Percentiles rank a stretch among this genome's conserved stretches.
Conservation (phyloP, 2,888 invertebrate species). For the Tubulanus polymorphus region DNA sequence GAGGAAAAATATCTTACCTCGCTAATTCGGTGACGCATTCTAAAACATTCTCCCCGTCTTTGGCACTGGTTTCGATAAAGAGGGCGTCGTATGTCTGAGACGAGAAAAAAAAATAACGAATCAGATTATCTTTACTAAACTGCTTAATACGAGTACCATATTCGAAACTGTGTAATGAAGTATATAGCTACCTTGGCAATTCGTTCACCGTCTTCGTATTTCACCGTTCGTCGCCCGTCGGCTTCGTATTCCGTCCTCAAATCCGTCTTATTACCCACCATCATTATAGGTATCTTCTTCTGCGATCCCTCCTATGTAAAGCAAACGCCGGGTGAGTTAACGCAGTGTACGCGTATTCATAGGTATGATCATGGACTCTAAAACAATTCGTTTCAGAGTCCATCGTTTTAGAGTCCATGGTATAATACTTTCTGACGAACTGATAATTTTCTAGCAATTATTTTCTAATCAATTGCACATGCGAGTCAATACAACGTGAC, state of each 20-base stretch:
- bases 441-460: too few relatives aligned
- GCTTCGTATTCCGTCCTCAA: constrained; percentile 53
- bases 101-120: constrained; percentile 6
- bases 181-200: constrained; percentile 54
- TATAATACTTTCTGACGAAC: too few relatives aligned
- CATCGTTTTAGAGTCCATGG: too few relatives aligned
- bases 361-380: too few relatives aligned
- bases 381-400: too few relatives aligned
- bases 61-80: constrained; percentile 53
- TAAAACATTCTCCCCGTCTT: constrained; percentile 44
- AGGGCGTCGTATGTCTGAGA: constrained; percentile 45
- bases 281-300: constrained; percentile 59
- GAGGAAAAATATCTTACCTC: constrained; percentile 33
- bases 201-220: constrained; percentile 53
- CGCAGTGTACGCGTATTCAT: too few relatives aligned
- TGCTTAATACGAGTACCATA: neutral
- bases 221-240: constrained; percentile 39
- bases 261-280: constrained; percentile 62
- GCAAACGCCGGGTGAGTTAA: too few relatives aligned
- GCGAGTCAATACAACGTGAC: too few relatives aligned
- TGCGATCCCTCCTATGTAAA: constrained; percentile 59
- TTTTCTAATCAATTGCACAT: too few relatives aligned
- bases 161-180: neutral
- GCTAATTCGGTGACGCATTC: constrained; percentile 52
- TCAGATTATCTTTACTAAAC: too few relatives aligned